Base-by-base conservation (phyloP, 2,113 vertebrate genomes). In the Tapirus terrestris region DNA sequence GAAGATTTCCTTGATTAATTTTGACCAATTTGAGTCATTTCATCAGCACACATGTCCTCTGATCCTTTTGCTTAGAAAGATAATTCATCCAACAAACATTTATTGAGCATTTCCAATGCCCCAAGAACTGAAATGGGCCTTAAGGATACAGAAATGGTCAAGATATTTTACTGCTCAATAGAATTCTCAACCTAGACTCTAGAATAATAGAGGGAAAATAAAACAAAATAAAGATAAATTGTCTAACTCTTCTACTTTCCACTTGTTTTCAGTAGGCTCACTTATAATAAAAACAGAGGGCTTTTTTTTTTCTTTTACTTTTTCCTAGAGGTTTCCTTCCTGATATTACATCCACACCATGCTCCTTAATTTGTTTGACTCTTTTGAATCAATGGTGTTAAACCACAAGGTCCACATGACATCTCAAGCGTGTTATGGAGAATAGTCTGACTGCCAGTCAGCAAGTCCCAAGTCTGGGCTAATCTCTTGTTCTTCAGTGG, bases 341-440 rank as follows among this genome's bases (percentile, higher is more conserved):
- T 76, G 68, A 77, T 83, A 18, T 23, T 51, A 16, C 13, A 39
- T 43, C 13, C 18, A 67, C 65, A 79, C 45, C 56, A 48, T 67
- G 9, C 67, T 85, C 86, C 65, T 83, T 94, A 96, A 95, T 92
- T 43, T 70, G 48, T 63, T 96, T 94, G 67, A 81, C 43, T 79
- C 36, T 89, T 79, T 48, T 80, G 36, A 96, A 88, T 96, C 92
- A 79, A 36, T 95, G 86, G 29, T 96, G 60, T 77, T 60, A 90
- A 90, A 93, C 76, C 94, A 77, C 87, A 92, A 67, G 58, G 36
- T 61, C n/a, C 39, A 61, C 65, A 21, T 36, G 23, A 31, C 9
- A 6, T 72, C 68, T 85, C n/a, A 36, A 29, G 23, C 13, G 3
- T 82, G 70, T 94, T 91, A 25, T 53, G 27, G 27, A 89, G 29